Conservation (phyloP, 2,113 vertebrate species). For the Elaphurus davidianus region DNA sequence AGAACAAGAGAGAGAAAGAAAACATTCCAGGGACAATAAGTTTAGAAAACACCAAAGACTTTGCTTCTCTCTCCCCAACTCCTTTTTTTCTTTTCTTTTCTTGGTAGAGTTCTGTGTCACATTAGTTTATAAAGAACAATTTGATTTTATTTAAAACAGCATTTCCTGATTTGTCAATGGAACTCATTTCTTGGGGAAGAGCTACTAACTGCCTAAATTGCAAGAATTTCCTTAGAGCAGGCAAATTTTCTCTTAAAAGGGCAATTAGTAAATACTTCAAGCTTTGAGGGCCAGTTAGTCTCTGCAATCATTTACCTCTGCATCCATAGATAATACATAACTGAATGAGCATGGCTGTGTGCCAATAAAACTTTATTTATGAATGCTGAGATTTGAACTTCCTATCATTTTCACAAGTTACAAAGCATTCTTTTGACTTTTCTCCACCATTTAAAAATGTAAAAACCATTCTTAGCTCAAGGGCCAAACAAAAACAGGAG, state of each 20-base stretch:
- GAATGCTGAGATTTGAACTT: neutral
- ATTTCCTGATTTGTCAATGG: neutral
- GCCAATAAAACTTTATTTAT: neutral
- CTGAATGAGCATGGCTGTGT: neutral
- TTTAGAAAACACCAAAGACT: neutral
- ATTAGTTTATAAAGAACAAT: neutral
- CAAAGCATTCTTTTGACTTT: neutral
- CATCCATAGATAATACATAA: neutral
- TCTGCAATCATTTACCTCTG: neutral
- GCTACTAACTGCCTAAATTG: neutral
- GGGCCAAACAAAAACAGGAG: neutral
- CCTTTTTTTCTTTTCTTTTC: neutral
- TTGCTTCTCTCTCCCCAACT: neutral
- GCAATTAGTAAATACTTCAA: neutral
- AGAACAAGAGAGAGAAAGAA: neutral
- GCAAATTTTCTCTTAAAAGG: neutral
- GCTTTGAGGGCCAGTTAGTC: neutral
- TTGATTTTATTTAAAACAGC: conserved; percentile 14
- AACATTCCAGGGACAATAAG: neutral
- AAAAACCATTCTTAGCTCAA: neutral
- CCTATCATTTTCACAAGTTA: neutral
- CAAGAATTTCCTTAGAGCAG: neutral
- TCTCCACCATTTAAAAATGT: conserved; percentile 4
- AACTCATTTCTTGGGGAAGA: neutral
- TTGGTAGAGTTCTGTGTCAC: neutral